Percentiles rank a stretch among this genome's conserved stretches.
These are phyloP conservation scores for Enteromius radiatus DNA, from an alignment of 2,797 vertebrate genomes.

Conservation along the genomic window DNA sequence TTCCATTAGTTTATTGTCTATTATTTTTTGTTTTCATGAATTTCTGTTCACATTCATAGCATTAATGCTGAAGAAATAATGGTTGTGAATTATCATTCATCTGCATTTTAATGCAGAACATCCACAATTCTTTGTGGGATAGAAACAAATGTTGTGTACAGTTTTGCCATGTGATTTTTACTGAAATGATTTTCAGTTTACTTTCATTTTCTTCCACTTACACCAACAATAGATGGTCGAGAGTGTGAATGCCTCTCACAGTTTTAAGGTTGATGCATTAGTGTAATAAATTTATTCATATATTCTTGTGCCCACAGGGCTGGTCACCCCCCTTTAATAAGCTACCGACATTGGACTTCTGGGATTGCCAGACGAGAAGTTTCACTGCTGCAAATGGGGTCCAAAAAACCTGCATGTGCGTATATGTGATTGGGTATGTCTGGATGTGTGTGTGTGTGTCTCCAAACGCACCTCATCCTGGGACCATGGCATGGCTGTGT, in stretches of 20 bases:
- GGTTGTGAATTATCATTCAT: not conserved
- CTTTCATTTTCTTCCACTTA: not conserved
- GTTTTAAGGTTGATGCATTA: conserved; percentile 75
- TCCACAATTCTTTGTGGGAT: not conserved
- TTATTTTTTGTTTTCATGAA: conserved; percentile 11
- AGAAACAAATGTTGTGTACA: not conserved
- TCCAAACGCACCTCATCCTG: not conserved
- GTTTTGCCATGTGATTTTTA: conserved; percentile 2
- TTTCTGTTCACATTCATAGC: not conserved
- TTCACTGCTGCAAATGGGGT: conserved; percentile 64
- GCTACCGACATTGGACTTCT: conserved; percentile 70
- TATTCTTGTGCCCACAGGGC: conserved; percentile 60
- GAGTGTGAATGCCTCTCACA: conserved; percentile 69
- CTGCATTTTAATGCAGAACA: not conserved
- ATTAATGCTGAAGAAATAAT: not conserved
- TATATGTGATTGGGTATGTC: conserved; percentile 1
- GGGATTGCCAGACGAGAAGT: conserved; percentile 68
- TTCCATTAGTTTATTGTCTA: conserved; percentile 3
- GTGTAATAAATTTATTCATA: conserved; percentile 78
- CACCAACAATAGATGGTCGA: conserved; percentile 62
- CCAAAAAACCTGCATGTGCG: conserved; percentile 56
- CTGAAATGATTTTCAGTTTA: not conserved
- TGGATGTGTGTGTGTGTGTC: not conserved
- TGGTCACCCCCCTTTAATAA: conserved; percentile 71
- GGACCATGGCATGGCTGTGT: conserved; percentile 25